Evolutionary conservation across 2,113 vertebrate species (phyloP), one percentile per base, ranked within the genome.

Genomic region (Nematolebias whitei): DNA sequence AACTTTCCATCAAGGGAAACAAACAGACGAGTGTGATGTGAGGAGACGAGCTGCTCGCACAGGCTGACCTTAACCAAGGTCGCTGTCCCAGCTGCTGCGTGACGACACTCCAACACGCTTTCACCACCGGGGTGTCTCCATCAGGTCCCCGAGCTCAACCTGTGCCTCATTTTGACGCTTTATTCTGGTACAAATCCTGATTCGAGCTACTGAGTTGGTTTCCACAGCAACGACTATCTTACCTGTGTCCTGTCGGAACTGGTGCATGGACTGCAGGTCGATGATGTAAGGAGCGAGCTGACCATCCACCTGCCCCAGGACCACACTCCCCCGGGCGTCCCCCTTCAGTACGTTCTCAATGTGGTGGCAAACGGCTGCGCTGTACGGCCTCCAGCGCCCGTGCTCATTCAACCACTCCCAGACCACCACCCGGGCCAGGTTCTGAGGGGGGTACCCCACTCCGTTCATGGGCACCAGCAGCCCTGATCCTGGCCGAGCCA

Each of bases 331-430:
- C 0, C 96, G 86, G 56, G 94, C 91, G 0, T 98, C 95, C 54
- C 96, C 95, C 84, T 97, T 96, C 76, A 98, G 89, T 32, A 95
- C 93, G 0, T 94, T 96, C 91, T 98, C 96, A 3, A 99, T 95
- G 85, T 98, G 97, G 89, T 99, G 97, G 85, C 96, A 97, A 45
- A 96, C 95, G 0, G 96, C 92, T 0, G 96, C 96, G 0, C 92
- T 94, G 92, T 98, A 98, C 38, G 97, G 96, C 76, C 96, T 78
- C 96, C 97, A 99, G 72, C 95, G 95, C 57, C 95, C 94, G 13
- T 98, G 95, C 68, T 98, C 96, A 0, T 96, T 97, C 90, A 98
- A 73, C 97, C 96, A 98, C 83, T 99, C 97, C 97, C 97, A 99
- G 57, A 99, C 97, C 87, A 97, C 97, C 75, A 98, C 96, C 1